Base-by-base conservation (phyloP, 2,888 invertebrate genomes). In the Rhodophaea formosa region DNA sequence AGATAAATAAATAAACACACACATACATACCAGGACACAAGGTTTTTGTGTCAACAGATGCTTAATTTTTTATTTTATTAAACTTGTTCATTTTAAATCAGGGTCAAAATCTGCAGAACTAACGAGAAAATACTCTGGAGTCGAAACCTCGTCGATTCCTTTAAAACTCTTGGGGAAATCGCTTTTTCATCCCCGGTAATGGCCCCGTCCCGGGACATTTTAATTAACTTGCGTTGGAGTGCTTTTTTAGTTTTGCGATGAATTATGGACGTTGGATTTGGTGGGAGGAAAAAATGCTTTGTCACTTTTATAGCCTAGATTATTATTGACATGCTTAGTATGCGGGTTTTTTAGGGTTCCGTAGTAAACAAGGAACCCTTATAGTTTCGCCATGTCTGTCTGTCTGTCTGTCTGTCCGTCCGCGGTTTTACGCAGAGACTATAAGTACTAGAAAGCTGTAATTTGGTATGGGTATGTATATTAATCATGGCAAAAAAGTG, bases 161-260 rank as follows among this genome's bases (percentile, higher is more conserved):
- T 88, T 86, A 83, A 87, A 88, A 84, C 77, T 82, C 77, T 77
- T 72, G 79, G 81, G 79, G 82, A 87, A 90, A 89, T 88, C 86
- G 88, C 86, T 88, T 88, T 88, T 89, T 89, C 88, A 89, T 88
- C 83, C 85, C 75, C 73, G 75, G 81, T 88, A 88, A 89, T 86
- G 85, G 82, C 73, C 76, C 74, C 73, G 78, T 81, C 78, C 78
- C 78, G 84, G 80, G 81, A 88, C 85, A 77, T 88, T 89, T 89
- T 88, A 90, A 90, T 90, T 88, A 54, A 55, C 54, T 55, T 45
- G 42, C 32, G 17, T 45, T 55, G 54, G 45, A 55, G 45, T 47
- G 59, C 51, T 45, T 59, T 74, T 87, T 86, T 82, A 85, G 82
- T 84, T 87, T 75, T 69, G 60, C 64, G 66, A 77, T 82, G 78